phyloP scores from a whole-genome alignment of 2,888 invertebrate genomes.

The Amphiduros pacificus region DNA sequence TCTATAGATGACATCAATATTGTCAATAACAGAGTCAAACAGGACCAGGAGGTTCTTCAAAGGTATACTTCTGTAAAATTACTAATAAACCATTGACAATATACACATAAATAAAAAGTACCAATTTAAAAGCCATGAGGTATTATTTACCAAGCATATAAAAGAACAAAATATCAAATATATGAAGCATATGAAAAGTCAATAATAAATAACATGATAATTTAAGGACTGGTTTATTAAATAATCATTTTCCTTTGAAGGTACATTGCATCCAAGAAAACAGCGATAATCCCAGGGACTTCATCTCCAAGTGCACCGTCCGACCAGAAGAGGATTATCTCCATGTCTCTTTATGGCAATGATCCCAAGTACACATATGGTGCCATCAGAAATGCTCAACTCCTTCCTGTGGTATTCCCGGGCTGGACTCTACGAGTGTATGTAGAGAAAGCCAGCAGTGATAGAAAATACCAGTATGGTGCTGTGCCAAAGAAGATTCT shows the following conservation, averaged over 20 bases:
- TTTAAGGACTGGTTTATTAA: too few species aligned
- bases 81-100: too few species aligned
- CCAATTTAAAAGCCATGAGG: too few species aligned
- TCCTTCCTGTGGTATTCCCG: constrained; percentile 28
- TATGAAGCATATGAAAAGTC: too few species aligned
- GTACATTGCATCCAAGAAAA: too few species aligned
- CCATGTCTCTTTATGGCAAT: constrained; percentile 28
- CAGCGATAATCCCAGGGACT: too few species aligned
- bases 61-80: too few species aligned
- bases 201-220: too few species aligned
- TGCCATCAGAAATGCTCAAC: constrained; percentile 29
- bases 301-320: not conserved
- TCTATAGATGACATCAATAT: not conserved
- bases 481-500: constrained; percentile 24
- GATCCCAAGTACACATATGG: constrained; percentile 26
- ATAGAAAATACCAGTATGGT: constrained; percentile 16
- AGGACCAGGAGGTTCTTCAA: not conserved
- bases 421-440: constrained; percentile 34
- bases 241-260: too few species aligned
- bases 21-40: not conserved
- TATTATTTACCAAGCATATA: too few species aligned
- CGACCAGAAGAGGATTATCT: constrained; percentile 17
- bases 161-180: too few species aligned
- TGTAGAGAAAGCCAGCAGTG: constrained; percentile 19
- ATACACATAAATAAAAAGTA: too few species aligned